A percentile compares a stretch with the other conserved stretches of the same genome.
phyloP scores from a whole-genome alignment of 2,113 vertebrate genomes.

The Zapus hudsonius region DNA sequence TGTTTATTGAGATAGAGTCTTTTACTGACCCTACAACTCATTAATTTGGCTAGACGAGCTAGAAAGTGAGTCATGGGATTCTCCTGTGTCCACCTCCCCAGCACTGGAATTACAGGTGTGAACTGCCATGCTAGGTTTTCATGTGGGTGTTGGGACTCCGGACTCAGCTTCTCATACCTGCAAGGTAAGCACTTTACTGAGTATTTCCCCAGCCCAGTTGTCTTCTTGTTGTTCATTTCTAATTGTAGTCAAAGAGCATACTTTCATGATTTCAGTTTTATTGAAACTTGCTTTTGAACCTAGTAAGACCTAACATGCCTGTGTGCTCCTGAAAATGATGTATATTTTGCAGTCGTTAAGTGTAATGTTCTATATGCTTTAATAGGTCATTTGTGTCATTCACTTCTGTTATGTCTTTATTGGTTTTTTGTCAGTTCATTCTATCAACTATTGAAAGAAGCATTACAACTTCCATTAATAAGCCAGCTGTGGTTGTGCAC shows the following conservation, averaged over 20 bases:
- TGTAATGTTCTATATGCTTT: not conserved
- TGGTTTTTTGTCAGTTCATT: slow-evolving; percentile 17
- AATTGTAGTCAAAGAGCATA: not conserved
- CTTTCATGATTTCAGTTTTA: not conserved
- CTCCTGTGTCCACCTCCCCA: too few relatives aligned
- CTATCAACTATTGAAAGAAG: not conserved
- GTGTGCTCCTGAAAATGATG: not conserved
- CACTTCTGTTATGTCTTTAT: not conserved
- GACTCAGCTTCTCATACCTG: too few relatives aligned
- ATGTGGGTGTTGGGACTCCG: too few relatives aligned
- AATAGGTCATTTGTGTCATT: not conserved
- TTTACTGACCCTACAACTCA: too few relatives aligned
- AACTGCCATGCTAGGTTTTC: too few relatives aligned
- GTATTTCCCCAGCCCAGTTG: not conserved
- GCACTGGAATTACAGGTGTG: too few relatives aligned
- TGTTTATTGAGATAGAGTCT: too few relatives aligned
- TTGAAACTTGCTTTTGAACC: not conserved
- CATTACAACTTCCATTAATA: not conserved
- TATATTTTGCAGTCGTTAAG: not conserved
- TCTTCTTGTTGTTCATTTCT: not conserved
- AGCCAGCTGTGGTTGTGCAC: too few relatives aligned
- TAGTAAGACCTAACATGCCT: not conserved
- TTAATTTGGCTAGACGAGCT: too few relatives aligned
- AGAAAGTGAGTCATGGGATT: too few relatives aligned
- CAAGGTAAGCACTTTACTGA: too few relatives aligned